Percentiles rank a stretch among this genome's conserved stretches.
Conservation (phyloP, 2,888 invertebrate genomes). For the Perizoma flavofasciatum region DNA sequence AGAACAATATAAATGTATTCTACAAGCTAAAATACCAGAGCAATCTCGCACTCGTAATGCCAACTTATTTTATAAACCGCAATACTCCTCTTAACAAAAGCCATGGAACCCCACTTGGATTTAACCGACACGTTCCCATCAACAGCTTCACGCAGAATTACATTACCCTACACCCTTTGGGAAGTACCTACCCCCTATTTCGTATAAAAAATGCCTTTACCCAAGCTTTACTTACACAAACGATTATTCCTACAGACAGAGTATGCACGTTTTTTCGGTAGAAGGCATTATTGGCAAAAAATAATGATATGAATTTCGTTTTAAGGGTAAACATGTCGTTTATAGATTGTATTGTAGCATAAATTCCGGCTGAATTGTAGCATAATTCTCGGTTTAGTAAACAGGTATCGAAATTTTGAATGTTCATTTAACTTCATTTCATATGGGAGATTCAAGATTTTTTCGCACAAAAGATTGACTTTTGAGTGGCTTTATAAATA, state of each 20-base stretch:
- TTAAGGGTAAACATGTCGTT: neutral
- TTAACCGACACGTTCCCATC: constrained; percentile 50
- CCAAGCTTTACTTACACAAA: constrained; percentile 7
- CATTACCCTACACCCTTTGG: constrained; percentile 47
- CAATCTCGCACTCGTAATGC: constrained; percentile 2
- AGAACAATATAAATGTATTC: too few relatives aligned
- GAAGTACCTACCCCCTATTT: constrained; percentile 25
- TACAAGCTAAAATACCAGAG: too few relatives aligned
- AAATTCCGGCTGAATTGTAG: too few relatives aligned
- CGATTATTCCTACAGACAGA: constrained; percentile 8
- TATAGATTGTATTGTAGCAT: too few relatives aligned
- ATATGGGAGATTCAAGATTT: too few relatives aligned
- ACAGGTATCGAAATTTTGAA: too few relatives aligned
- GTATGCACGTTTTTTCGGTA: constrained; percentile 2
- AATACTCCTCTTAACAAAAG: constrained; percentile 18
- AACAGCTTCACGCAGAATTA: constrained; percentile 56
- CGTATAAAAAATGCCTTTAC: constrained; percentile 23
- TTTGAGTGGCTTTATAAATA: too few relatives aligned
- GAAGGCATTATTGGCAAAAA: neutral
- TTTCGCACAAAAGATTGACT: too few relatives aligned
- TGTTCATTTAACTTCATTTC: too few relatives aligned
- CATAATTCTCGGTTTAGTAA: too few relatives aligned
- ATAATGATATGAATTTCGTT: neutral
- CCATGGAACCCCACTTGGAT: constrained; percentile 36
- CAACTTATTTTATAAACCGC: constrained; percentile 13